Conservation (phyloP, 1,140 invertebrate species). For the Macrobrachium rosenbergii region DNA sequence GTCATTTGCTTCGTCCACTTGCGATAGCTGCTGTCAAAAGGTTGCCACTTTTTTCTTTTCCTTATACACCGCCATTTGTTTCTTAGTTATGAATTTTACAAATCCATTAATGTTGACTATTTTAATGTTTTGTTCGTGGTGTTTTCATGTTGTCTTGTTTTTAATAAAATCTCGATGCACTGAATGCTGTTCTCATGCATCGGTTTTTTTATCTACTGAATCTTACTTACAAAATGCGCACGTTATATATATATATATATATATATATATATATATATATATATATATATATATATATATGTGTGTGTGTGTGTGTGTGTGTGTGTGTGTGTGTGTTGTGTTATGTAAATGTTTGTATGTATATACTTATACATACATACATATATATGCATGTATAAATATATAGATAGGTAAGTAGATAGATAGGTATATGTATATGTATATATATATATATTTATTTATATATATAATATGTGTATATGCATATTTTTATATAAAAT, state of each 20-base stretch:
- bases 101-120: too few species aligned
- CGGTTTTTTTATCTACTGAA: background rate
- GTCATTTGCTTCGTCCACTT: too few species aligned
- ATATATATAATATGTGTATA: constrained; percentile 9
- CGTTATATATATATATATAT: background rate
- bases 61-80: too few species aligned
- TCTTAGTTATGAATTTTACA: too few species aligned
- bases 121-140: too few species aligned
- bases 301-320: too few species aligned
- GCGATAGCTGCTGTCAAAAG: too few species aligned
- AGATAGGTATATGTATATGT: constrained; percentile 1
- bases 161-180: too few species aligned
- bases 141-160: too few species aligned
- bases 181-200: background rate
- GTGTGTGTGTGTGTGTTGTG: too few species aligned
- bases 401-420: background rate
- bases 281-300: constrained; percentile 9
- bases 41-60: too few species aligned
- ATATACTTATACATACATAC: background rate
- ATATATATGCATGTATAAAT: background rate
- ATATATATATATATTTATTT: constrained; percentile 8
- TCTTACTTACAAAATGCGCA: background rate
- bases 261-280: background rate
- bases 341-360: background rate
- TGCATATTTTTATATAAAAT: constrained; percentile 6